Base-by-base conservation (phyloP, 1,140 invertebrate genomes). In the Amphibalanus amphitrite region DNA sequence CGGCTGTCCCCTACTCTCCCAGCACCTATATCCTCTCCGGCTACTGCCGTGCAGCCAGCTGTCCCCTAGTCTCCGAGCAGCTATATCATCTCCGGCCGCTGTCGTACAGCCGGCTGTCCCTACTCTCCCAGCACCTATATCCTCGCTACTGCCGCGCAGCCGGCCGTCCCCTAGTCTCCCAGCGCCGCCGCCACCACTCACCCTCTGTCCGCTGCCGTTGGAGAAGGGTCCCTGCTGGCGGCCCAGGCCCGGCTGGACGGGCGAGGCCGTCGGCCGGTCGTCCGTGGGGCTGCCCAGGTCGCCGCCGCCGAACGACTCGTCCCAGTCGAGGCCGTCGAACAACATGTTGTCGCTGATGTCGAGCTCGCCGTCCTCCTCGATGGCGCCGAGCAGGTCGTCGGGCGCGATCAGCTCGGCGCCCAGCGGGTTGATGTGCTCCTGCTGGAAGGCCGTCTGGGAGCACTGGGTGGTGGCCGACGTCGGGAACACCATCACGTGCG, bases 401-500 rank as follows among this genome's bases (percentile, higher is more conserved):
- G n/a, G n/a, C 33, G 26, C 65, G 65, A 67, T 59, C 6, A 59
- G 28, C 26, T 28, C 65, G 23, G 65, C 4, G 86, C 88, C 38
- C 89, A 78, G 75, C 89, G 86, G 87, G 75, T 87, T 88, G 75
- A 89, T 88, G 75, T 91, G 89, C 74, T 88, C 86, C 76, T 90
- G 89, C 81, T 89, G 86, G 82, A 92, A 92, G 38, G 64, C 65
- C 17, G 65, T 28, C 65, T 67, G 65, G 3, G 65, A 26, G 28
- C 65, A 67, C 74, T 76, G 92, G 71, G 93, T 94, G 40, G 92
- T 95, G 33, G 96, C 94, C 71, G 94, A 97, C 15, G 94, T 99
- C 69, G 97, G 97, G 82, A 99, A 99, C 73, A 98, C 96, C 72
- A 99, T 86, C 75, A 99, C 98, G 80, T 99, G 97, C 69, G 96